A percentile compares a stretch with the other conserved stretches of the same genome.
phyloP scores from a whole-genome alignment of 1,140 invertebrate species.

The Apis laboriosa region DNA sequence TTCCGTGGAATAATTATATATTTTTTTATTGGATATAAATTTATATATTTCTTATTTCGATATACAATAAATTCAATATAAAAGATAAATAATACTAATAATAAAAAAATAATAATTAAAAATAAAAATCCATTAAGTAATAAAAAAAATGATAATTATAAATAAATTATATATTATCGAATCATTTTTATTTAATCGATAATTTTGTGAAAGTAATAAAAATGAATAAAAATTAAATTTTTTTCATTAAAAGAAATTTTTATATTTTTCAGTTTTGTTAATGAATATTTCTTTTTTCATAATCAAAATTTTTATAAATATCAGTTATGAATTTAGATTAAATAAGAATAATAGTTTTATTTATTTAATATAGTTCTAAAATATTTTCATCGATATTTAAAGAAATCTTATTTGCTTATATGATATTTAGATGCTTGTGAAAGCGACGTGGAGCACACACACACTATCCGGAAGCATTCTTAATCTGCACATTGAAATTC shows the following conservation, averaged over 20 bases:
- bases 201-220: background rate
- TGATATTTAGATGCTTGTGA: slow-evolving; percentile 37
- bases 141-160: background rate
- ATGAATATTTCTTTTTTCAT: no score
- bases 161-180: background rate
- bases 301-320: background rate
- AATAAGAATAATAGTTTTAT: background rate
- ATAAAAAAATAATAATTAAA: background rate
- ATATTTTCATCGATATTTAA: background rate
- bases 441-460: slow-evolving; percentile 31
- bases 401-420: slow-evolving; percentile 9
- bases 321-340: background rate
- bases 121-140: background rate
- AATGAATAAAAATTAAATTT: background rate
- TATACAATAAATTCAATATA: background rate
- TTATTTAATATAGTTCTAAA: background rate
- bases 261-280: background rate
- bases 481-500: slow-evolving; percentile 52
- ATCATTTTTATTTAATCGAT: background rate
- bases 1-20: slow-evolving; percentile 36
- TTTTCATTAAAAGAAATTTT: background rate
- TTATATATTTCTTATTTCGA: background rate
- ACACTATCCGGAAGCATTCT: slow-evolving; percentile 45
- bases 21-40: background rate
- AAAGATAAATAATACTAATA: background rate